Percentiles rank a stretch among this genome's conserved stretches.
These are phyloP conservation scores for Gallinago media DNA, from an alignment of 2,113 vertebrate species.

Conservation along the genomic window DNA sequence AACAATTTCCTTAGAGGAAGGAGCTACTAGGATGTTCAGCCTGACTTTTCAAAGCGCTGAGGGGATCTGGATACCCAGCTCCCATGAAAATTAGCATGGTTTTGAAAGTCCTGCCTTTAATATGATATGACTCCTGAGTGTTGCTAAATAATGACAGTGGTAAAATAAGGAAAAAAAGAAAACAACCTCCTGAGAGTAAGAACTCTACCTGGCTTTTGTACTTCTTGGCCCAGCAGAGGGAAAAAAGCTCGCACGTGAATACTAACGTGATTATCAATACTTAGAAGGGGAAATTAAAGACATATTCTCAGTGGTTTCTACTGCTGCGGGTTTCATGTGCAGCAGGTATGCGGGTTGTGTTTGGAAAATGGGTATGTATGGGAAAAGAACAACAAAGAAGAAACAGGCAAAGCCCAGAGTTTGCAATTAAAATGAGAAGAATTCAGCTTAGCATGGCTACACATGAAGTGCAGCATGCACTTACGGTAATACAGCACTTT, in stretches of 20 bases:
- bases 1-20: background rate
- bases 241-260: background rate
- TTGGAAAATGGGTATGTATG: background rate
- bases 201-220: background rate
- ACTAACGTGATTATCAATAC: background rate
- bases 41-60: rapidly evolving
- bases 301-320: background rate
- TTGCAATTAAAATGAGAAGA: background rate
- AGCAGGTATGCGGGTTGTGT: background rate
- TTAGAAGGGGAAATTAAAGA: background rate
- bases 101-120: background rate
- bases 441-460: background rate
- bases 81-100: background rate
- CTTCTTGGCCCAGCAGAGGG: background rate
- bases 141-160: background rate
- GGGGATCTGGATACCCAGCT: background rate
- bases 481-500: background rate
- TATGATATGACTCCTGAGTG: rapidly evolving
- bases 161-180: background rate
- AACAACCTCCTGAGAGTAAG: background rate
- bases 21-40: background rate
- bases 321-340: background rate
- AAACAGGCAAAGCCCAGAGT: background rate
- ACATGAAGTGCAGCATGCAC: background rate
- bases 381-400: background rate